phyloP scores from a whole-genome alignment of 2,888 invertebrate genomes.

The Eupithecia pulchellata region DNA sequence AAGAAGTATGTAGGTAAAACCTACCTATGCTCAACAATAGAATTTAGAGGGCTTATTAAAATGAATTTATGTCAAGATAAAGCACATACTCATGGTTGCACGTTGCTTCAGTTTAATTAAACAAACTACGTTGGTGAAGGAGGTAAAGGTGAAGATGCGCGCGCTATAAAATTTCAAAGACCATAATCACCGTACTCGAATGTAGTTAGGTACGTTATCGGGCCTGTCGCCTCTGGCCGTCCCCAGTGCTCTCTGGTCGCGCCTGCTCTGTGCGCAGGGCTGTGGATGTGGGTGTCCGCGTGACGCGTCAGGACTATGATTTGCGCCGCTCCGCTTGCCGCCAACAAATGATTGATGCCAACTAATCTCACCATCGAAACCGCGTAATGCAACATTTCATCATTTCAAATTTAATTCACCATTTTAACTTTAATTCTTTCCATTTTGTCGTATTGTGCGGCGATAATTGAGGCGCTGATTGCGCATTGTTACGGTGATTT shows the following conservation, averaged over 20 bases:
- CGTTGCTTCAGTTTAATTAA: no score
- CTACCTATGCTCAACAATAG: not conserved
- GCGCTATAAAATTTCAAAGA: not conserved
- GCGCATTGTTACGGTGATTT: slow-evolving; percentile 27
- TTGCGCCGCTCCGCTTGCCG: slow-evolving; percentile 79
- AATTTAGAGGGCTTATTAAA: not conserved
- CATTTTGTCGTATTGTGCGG: slow-evolving; percentile 49
- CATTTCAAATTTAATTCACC: slow-evolving; percentile 60
- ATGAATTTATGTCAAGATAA: not conserved
- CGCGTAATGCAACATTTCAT: slow-evolving; percentile 68
- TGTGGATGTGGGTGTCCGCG: slow-evolving; percentile 78
- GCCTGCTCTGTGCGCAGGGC: slow-evolving; percentile 52
- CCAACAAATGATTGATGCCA: slow-evolving; percentile 75
- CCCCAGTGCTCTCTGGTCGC: not conserved
- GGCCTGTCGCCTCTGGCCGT: not conserved
- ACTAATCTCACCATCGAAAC: slow-evolving; percentile 74
- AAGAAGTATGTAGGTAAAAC: not conserved
- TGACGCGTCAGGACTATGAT: slow-evolving; percentile 81
- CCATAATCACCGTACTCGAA: not conserved
- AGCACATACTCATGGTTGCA: not conserved
- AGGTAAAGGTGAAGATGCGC: not conserved
- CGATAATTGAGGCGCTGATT: slow-evolving; percentile 47
- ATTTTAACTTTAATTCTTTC: slow-evolving; percentile 59
- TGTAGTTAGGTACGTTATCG: not conserved
- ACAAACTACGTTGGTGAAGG: not conserved